These are phyloP conservation scores for Heloderma charlesbogerti DNA, from an alignment of 2,113 vertebrate species.

Conservation along the genomic window DNA sequence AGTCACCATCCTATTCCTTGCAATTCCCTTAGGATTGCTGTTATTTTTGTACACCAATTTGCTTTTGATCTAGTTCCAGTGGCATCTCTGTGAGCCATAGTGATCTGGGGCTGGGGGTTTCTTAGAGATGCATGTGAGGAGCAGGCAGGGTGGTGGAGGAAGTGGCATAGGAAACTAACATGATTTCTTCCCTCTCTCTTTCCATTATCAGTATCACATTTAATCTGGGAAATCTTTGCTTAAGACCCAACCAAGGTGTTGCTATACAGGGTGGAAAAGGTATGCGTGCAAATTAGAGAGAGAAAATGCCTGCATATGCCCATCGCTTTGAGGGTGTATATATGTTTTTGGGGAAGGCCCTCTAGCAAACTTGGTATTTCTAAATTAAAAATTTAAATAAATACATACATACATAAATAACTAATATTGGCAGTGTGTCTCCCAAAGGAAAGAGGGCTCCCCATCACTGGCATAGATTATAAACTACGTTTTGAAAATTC, in stretches of 20 bases:
- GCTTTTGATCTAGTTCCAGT: not conserved
- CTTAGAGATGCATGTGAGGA: not conserved
- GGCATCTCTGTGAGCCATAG: not conserved
- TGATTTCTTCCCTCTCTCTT: not conserved
- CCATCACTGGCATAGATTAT: not conserved
- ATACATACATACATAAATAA: no score
- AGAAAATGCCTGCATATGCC: not conserved
- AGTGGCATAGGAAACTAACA: not conserved
- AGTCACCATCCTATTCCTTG: not conserved
- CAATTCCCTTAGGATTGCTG: not conserved
- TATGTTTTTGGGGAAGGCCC: no score
- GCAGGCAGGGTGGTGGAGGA: not conserved
- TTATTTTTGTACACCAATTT: not conserved
- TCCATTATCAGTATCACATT: not conserved
- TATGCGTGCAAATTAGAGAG: not conserved
- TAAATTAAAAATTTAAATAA: not conserved
- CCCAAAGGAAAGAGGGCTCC: not conserved
- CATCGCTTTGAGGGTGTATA: no score
- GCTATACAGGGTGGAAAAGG: not conserved
- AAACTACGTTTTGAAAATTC: not conserved
- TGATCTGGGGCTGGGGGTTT: not conserved
- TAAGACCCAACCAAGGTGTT: not conserved
- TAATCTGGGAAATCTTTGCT: not conserved
- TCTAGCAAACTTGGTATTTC: not conserved
- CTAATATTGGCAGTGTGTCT: not conserved